A percentile compares a stretch with the other conserved stretches of the same genome.
Conservation (phyloP, 1,140 invertebrate genomes). For the Akabosia matsudoensis region DNA sequence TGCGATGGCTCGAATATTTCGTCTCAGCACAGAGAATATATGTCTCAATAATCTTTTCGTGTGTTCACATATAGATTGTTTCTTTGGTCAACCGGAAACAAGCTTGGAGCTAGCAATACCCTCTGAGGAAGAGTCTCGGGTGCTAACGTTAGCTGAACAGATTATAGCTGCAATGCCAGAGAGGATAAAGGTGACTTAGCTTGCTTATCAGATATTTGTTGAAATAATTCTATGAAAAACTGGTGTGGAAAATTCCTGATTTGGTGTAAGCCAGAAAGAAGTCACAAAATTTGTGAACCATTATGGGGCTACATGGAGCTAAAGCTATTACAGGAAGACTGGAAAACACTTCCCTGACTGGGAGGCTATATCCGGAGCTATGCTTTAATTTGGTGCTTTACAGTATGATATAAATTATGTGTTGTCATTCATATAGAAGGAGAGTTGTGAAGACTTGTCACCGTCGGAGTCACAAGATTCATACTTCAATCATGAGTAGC, state of each 20-base stretch:
- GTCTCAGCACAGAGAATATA: not conserved
- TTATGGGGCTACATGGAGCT: too few species aligned
- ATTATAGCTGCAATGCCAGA: conserved; percentile 97
- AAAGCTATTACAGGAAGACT: too few species aligned
- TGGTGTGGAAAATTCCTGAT: too few species aligned
- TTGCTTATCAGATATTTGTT: too few species aligned
- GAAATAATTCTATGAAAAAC: too few species aligned
- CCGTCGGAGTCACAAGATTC: conserved; percentile 45
- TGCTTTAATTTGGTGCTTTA: not conserved
- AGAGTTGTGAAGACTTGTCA: conserved; percentile 44
- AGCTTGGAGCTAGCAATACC: conserved; percentile 44
- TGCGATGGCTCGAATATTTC: too few species aligned
- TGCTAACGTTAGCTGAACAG: conserved; percentile 91
- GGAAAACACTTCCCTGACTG: too few species aligned
- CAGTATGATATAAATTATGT: not conserved
- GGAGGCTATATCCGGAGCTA: too few species aligned
- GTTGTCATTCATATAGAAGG: conserved; percentile 40
- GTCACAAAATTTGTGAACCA: too few species aligned
- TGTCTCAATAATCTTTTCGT: not conserved
- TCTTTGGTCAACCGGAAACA: conserved; percentile 45
- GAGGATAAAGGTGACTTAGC: conserved; percentile 74
- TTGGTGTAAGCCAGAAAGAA: too few species aligned
- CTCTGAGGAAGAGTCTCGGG: conserved; percentile 78
- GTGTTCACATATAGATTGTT: conserved; percentile 47
- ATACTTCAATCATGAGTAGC: conserved; percentile 45